Conservation (phyloP, 2,888 invertebrate species). For the Aleiodes leptofemur region DNA sequence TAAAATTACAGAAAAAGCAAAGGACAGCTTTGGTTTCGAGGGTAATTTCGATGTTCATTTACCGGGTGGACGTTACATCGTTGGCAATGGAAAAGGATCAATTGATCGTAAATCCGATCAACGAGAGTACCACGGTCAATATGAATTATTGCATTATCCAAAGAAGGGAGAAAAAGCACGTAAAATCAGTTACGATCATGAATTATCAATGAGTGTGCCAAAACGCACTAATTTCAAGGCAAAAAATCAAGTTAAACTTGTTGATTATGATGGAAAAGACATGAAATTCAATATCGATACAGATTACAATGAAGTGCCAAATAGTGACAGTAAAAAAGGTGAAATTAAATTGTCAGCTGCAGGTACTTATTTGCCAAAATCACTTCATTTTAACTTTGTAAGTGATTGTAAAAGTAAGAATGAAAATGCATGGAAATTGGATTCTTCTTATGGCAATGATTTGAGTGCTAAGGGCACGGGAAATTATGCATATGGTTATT, state of each 20-base stretch:
- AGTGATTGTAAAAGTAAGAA: constrained; percentile 52
- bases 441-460: constrained; percentile 63
- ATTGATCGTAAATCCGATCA: constrained; percentile 59
- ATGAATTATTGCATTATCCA: constrained; percentile 71
- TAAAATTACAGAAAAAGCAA: constrained; percentile 72
- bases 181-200: constrained; percentile 72
- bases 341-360: constrained; percentile 58
- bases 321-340: constrained; percentile 56
- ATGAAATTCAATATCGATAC: constrained; percentile 70
- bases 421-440: constrained; percentile 53
- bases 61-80: constrained; percentile 76
- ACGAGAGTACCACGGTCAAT: constrained; percentile 56
- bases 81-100: constrained; percentile 73
- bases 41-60: constrained; percentile 77
- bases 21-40: constrained; percentile 74
- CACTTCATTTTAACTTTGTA: constrained; percentile 53
- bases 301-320: constrained; percentile 71
- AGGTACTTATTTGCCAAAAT: constrained; percentile 59
- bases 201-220: constrained; percentile 74
- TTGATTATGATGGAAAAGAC: constrained; percentile 76
- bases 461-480: constrained; percentile 56
- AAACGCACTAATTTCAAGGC: constrained; percentile 74
- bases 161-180: constrained; percentile 75
- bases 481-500: constrained; percentile 56
- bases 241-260: constrained; percentile 72